These are phyloP conservation scores for Aphaenogaster ashmeadi DNA, from an alignment of 1,140 invertebrate species.

Conservation along the genomic window DNA sequence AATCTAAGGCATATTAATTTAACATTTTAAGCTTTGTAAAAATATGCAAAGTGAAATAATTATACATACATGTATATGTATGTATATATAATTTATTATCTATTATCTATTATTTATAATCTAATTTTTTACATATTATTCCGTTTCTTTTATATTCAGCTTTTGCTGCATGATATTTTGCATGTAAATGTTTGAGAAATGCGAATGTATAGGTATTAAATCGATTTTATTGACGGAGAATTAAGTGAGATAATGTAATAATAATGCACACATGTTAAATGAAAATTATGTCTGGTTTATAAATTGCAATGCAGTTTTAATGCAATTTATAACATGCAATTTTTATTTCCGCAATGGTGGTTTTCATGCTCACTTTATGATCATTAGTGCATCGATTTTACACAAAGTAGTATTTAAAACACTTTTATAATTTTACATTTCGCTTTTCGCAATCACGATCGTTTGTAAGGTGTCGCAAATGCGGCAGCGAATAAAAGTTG, in stretches of 20 bases:
- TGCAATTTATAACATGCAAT: neutral
- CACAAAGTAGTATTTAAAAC: neutral
- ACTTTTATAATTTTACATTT: constrained; percentile 7
- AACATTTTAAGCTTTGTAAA: neutral
- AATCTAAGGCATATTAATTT: neutral
- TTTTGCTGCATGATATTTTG: constrained; percentile 2
- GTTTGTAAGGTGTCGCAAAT: constrained; percentile 7
- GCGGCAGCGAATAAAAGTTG: constrained; percentile 23
- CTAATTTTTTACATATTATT: neutral
- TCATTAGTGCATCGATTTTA: neutral
- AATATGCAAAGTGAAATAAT: neutral
- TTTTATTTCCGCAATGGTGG: neutral
- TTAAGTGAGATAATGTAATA: neutral
- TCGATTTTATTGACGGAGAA: neutral
- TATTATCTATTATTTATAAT: no score
- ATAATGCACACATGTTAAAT: neutral
- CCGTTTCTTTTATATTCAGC: neutral
- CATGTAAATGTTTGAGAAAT: constrained; percentile 11
- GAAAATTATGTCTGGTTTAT: constrained; percentile 20
- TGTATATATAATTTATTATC: neutral
- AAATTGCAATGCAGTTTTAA: constrained; percentile 12
- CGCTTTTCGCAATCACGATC: neutral
- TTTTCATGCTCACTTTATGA: neutral
- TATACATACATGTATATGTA: neutral
- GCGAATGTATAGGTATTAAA: neutral